Conservation (phyloP, 1,140 invertebrate species). For the Drosophila arawakana region DNA sequence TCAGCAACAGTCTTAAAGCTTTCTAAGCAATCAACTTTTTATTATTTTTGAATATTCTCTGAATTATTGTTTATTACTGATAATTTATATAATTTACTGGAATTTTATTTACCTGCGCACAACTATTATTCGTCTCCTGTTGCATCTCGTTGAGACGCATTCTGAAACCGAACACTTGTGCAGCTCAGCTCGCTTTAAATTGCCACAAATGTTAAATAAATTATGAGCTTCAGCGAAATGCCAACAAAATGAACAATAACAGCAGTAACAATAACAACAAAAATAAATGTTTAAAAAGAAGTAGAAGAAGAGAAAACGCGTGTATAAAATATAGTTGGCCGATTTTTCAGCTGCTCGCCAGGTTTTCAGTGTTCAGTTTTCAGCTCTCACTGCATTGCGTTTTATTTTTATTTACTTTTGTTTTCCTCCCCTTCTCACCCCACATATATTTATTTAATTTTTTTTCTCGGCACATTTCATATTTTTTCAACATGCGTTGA, state of each 20-base stretch:
- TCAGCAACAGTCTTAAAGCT: too few species aligned
- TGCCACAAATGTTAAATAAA: slow-evolving; percentile 68
- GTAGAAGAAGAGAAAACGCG: slow-evolving; percentile 27
- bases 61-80: not conserved
- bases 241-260: slow-evolving; percentile 15
- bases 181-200: slow-evolving; percentile 49
- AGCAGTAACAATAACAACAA: slow-evolving; percentile 10
- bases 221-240: slow-evolving; percentile 48
- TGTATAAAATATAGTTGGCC: slow-evolving; percentile 67
- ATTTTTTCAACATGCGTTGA: slow-evolving; percentile 37
- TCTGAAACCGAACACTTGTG: slow-evolving; percentile 17
- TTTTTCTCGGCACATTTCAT: slow-evolving; percentile 55
- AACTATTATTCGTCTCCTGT: not conserved
- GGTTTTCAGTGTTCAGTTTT: slow-evolving; percentile 33
- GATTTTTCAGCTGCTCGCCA: slow-evolving; percentile 50
- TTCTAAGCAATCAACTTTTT: too few species aligned
- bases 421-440: too few species aligned
- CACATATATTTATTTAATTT: slow-evolving; percentile 10
- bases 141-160: not conserved
- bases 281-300: not conserved
- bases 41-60: not conserved
- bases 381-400: not conserved
- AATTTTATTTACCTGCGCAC: too few species aligned
- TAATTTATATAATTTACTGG: not conserved
- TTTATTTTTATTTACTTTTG: slow-evolving; percentile 5